phyloP scores from a whole-genome alignment of 2,113 vertebrate genomes.

The Porphyrio hochstetteri region DNA sequence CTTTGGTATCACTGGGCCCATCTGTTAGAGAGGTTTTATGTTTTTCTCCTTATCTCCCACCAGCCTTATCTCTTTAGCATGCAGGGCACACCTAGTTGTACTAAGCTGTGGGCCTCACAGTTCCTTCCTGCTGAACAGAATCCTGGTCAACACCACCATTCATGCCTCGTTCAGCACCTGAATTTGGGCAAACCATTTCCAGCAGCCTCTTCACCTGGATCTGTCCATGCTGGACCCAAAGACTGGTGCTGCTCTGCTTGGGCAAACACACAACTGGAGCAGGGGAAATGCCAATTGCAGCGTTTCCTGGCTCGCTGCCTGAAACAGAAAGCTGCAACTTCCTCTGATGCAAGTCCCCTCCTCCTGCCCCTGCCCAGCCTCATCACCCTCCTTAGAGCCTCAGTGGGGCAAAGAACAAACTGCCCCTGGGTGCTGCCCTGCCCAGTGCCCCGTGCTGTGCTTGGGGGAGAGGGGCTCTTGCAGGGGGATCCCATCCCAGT shows the following conservation, averaged over 20 bases:
- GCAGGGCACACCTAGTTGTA: not conserved
- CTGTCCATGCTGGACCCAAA: not conserved
- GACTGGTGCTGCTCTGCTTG: not conserved
- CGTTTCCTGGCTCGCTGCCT: not conserved
- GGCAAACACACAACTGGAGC: not conserved
- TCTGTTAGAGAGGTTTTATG: not conserved
- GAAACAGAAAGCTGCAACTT: not conserved
- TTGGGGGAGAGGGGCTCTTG: not conserved
- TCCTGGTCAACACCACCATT: not conserved
- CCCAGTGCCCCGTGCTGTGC: not conserved
- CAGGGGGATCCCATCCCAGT: not conserved
- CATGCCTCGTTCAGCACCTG: not conserved
- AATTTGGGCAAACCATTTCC: not conserved
- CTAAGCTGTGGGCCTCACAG: not conserved
- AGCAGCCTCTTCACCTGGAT: fast-evolving
- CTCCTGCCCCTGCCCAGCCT: not conserved
- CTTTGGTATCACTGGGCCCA: not conserved
- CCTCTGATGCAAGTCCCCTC: not conserved
- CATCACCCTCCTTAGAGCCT: not conserved
- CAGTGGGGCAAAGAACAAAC: not conserved
- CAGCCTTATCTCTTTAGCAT: not conserved
- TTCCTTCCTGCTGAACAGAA: not conserved
- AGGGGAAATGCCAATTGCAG: not conserved
- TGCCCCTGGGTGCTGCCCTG: fast-evolving
- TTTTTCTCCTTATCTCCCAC: not conserved